Base-by-base conservation (phyloP, 2,113 vertebrate genomes). In the Cariama cristata region DNA sequence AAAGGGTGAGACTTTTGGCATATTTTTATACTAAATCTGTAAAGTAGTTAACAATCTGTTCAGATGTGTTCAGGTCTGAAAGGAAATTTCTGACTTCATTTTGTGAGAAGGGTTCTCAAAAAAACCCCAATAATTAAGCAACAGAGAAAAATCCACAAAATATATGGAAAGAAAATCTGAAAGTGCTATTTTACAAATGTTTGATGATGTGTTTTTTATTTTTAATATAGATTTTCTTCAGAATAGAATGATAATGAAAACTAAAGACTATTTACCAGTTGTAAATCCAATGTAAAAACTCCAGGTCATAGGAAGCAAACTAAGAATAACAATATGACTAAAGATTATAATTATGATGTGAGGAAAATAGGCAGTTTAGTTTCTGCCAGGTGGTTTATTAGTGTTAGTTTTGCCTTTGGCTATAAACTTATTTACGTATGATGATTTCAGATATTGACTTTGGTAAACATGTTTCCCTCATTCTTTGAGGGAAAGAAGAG, bases 361-460 rank as follows among this genome's bases (percentile, higher is more conserved):
- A 92, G 8, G 21, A 87, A 96, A 91, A 59, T 5, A 80, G 22
- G 6, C 3, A 4, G 11, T 79, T 84, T 81, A 64, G 66, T 83
- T 92, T 85, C 56, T 86, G 7, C 28, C 67, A 66, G 30, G 17
- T 12, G 38, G 30, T 88, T 96, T 89, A 80, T 53, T 82, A 60
- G 8, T 44, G 13, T 49, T 87, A 71, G 12, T 52, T 80, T 83
- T 88, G 55, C 49, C 45, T 96, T 87, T 59, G 56, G 63, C 32
- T 87, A 45, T 80, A 81, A 89, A 86, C 28, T 89, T 67, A 86
- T 49, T 55, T 90, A 68, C 60, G 15, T 66, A 75, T 63, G 19
- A 84, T 91, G 47, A 66, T 86, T 83, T 95, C 79, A 93, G 30
- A 86, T 94, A 62, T 74, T 64, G 56, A 81, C 68, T 95, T 96